Percentiles rank a stretch among this genome's conserved stretches.
Evolutionary conservation across 2,888 invertebrate species (phyloP).

Genomic region (Ommatoiulus sabulosus): DNA sequence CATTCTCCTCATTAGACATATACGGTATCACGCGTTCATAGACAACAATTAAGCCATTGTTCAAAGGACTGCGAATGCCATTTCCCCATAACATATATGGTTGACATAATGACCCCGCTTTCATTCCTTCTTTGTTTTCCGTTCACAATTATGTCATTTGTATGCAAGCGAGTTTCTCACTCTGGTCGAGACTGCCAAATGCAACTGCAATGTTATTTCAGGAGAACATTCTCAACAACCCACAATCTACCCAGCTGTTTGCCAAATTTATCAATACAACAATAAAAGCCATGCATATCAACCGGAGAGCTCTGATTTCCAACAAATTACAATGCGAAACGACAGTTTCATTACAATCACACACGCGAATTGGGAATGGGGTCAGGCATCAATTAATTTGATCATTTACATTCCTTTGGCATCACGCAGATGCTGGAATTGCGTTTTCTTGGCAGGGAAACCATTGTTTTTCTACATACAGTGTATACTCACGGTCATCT

Average conservation of each 20-base stretch:
- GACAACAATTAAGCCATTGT: conserved; percentile 1
- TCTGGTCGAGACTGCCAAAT: not conserved
- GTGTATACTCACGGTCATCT: too few species aligned
- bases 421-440: not conserved
- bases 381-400: not conserved
- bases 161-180: not conserved
- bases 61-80: not conserved
- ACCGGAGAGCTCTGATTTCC: not conserved
- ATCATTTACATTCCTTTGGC: not conserved
- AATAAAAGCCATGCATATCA: not conserved
- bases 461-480: too few species aligned
- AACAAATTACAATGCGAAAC: too few species aligned
- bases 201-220: not conserved
- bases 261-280: not conserved
- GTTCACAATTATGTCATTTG: conserved; percentile 20
- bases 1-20: not conserved
- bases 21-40: not conserved
- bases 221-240: not conserved
- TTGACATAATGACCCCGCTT: conserved; percentile 34
- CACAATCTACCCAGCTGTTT: not conserved
- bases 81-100: conserved; percentile 11
- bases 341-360: too few species aligned
- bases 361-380: not conserved
- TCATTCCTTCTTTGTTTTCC: conserved; percentile 5
- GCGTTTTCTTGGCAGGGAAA: too few species aligned